A percentile compares a stretch with the other conserved stretches of the same genome.
Evolutionary conservation across 2,888 invertebrate genomes (phyloP).

Genomic region (Calameuta pallipes): DNA sequence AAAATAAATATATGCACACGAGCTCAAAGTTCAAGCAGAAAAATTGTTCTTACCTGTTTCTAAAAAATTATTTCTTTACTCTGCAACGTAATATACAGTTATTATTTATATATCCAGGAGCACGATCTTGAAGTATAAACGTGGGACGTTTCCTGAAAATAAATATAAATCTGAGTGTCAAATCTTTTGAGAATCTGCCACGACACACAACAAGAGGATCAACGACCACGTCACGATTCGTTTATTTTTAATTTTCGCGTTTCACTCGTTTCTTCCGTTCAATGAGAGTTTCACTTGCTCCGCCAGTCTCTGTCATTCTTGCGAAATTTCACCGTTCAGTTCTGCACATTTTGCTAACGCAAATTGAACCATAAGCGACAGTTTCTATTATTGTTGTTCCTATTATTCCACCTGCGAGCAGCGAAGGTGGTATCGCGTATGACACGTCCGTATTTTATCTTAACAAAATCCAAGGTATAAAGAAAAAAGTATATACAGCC

Average conservation of each 20-base stretch:
- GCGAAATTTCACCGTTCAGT: not conserved
- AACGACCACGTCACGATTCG: not conserved
- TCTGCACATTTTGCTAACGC: not conserved
- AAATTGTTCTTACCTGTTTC: not conserved
- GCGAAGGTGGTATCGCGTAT: not conserved
- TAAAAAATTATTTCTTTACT: not conserved
- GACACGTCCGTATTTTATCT: not conserved
- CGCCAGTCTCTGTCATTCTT: constrained; percentile 4
- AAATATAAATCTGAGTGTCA: not conserved
- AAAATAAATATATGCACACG: not conserved
- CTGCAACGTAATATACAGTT: not conserved
- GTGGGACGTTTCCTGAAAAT: not conserved
- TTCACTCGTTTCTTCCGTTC: not conserved
- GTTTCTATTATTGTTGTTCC: not conserved
- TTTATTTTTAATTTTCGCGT: not conserved
- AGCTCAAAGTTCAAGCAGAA: not conserved
- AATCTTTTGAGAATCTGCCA: not conserved
- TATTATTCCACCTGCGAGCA: not conserved
- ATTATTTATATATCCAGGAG: not conserved
- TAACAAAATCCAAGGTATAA: not conserved
- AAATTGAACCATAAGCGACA: not conserved
- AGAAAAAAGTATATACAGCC: not conserved
- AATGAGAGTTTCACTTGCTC: not conserved
- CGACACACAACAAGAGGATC: not conserved
- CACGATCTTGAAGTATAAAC: not conserved